Conservation (phyloP, 2,113 vertebrate species). For the Poeciliopsis prolifica region DNA sequence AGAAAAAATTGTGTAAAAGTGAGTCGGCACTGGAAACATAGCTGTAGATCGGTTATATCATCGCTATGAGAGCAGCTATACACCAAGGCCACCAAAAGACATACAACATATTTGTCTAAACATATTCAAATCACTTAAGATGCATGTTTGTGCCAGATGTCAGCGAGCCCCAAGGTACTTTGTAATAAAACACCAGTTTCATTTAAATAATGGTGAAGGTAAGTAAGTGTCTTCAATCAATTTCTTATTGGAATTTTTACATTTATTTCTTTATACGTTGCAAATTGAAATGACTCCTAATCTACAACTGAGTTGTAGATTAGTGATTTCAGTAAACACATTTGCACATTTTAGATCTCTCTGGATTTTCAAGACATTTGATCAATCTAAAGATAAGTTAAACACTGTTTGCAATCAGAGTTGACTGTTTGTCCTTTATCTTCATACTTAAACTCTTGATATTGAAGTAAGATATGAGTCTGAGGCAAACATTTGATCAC, state of each 20-base stretch:
- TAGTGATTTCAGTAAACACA: not conserved
- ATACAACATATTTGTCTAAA: not conserved
- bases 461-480: constrained; percentile 69
- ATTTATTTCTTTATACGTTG: not conserved
- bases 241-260: not conserved
- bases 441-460: constrained; percentile 60
- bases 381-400: not conserved
- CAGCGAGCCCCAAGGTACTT: not conserved
- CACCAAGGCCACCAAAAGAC: too few species aligned
- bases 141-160: not conserved
- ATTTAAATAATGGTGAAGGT: not conserved
- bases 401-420: constrained; percentile 10
- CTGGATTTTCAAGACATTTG: not conserved
- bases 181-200: not conserved
- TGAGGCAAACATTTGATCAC: constrained; percentile 67
- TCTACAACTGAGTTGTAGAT: too few species aligned
- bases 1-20: not conserved
- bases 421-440: constrained; percentile 45
- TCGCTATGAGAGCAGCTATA: too few species aligned
- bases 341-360: not conserved
- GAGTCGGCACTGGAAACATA: too few species aligned
- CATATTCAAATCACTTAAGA: not conserved
- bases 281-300: not conserved
- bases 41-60: too few species aligned
- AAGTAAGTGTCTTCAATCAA: not conserved